These are phyloP conservation scores for Thereuonema tuberculata DNA, from an alignment of 1,140 invertebrate genomes.

Conservation along the genomic window DNA sequence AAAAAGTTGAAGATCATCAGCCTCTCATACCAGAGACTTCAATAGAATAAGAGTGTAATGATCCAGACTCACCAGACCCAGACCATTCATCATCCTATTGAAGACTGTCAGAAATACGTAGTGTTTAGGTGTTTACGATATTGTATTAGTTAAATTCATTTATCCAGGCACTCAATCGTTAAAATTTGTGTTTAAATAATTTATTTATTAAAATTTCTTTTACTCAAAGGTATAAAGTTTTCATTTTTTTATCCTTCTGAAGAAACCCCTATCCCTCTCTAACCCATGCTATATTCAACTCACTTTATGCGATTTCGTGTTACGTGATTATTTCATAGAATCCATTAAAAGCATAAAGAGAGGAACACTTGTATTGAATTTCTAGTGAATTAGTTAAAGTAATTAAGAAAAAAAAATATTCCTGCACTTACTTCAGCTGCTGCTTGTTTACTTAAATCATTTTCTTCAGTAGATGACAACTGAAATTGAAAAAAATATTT, in stretches of 20 bases:
- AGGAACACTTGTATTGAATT: background rate
- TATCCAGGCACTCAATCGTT: background rate
- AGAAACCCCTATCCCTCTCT: background rate
- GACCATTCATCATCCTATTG: background rate
- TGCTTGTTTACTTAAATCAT: too few relatives aligned
- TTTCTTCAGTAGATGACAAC: too few relatives aligned
- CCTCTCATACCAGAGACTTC: background rate
- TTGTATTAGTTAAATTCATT: background rate
- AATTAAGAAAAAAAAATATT: constrained; percentile 39
- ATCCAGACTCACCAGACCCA: background rate
- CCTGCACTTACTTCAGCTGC: too few relatives aligned
- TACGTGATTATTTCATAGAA: background rate
- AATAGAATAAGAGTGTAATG: background rate
- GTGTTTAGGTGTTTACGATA: background rate
- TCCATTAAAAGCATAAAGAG: background rate
- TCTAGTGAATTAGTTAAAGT: too few relatives aligned
- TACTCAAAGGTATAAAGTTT: background rate
- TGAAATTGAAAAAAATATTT: too few relatives aligned
- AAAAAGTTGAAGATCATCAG: background rate
- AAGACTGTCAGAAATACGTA: background rate
- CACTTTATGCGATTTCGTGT: background rate
- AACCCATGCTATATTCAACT: too few relatives aligned
- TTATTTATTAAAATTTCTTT: background rate
- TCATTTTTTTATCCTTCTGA: background rate
- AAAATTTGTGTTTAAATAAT: background rate